Base-by-base conservation (phyloP, 1,140 invertebrate genomes). In the Epicauta chinensis region DNA sequence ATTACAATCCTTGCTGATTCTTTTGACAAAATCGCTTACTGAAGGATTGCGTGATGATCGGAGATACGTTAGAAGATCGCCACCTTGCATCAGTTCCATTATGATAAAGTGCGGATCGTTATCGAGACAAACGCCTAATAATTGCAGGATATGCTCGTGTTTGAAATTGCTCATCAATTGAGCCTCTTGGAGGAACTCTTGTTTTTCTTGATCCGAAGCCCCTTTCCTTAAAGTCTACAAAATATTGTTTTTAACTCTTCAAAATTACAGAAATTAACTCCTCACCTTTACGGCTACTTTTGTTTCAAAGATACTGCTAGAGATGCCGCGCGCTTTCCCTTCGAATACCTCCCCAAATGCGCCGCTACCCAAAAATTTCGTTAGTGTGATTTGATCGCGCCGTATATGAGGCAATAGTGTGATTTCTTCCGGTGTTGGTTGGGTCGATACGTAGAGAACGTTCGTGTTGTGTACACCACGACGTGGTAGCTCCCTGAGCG, bases 301-400 rank as follows among this genome's bases (percentile, higher is more conserved):
- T 7, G 81, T 80, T 15, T 81, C 77, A 5, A 63, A 59, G 12
- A 71, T 78, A 4, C 62, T 71, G 4, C 72, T 75, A 30, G 75
- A 78, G 16, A 89, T 69, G 54, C 81, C 77, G 57, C 80, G 80
- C 0, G 88, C 83, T 34, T 83, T 79, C 0, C 93, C 95, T 75
- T 96, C 91, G 67, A 89, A 96, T 1, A 98, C 95, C 73, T 97
- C 93, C 2, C 94, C 95, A 68, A 98, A 98, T n/a, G 93, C 93
- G 1, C 95, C 96, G 53, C 89, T 92, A 0, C 94, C 95, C 32
- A 98, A 73, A 64, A 94, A 93, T 68, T 93, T 91, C 0, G 82
- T 86, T 1, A 93, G 68, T 0, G 83, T 87, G 34, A 98, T 87
- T 63, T 87, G 82, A 17, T 75, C 71, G 30, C 73, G 77, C 17